These are phyloP conservation scores for Neogale vison DNA, from an alignment of 2,113 vertebrate species.

Conservation along the genomic window DNA sequence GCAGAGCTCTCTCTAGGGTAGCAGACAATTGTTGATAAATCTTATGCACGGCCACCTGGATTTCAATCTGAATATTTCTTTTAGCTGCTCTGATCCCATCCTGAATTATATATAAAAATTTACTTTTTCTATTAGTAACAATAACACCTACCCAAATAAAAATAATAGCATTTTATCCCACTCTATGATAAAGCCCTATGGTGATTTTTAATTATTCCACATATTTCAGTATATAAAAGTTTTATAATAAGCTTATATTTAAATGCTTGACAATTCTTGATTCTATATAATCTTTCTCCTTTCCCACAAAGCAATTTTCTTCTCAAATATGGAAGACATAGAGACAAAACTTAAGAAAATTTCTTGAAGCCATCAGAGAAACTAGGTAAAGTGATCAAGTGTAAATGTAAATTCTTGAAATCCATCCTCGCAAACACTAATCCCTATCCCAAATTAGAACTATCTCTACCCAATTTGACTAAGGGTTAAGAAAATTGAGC, in stretches of 20 bases:
- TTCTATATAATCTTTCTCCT: neutral
- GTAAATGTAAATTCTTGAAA: conserved; percentile 49
- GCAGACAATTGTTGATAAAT: conserved; percentile 98
- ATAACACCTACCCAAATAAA: neutral
- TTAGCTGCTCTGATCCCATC: conserved; percentile 96
- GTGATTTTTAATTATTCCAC: neutral
- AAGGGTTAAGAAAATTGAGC: conserved; percentile 43
- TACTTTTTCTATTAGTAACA: conserved; percentile 13
- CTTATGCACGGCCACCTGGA: conserved; percentile 97
- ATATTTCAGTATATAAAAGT: neutral
- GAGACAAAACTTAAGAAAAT: neutral
- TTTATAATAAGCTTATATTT: conserved; percentile 29
- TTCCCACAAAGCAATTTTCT: neutral
- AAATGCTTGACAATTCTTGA: conserved; percentile 42
- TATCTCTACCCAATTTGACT: neutral
- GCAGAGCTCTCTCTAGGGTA: conserved; percentile 94
- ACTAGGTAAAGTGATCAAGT: conserved; percentile 10
- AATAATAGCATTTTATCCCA: conserved; percentile 21
- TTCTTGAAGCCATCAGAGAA: conserved; percentile 34
- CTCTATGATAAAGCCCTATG: neutral
- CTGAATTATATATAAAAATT: conserved; percentile 82
- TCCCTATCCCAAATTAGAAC: neutral
- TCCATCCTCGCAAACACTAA: conserved; percentile 20
- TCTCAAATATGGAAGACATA: conserved; percentile 31
- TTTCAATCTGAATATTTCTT: conserved; percentile 94